Evolutionary conservation across 1,140 invertebrate species (phyloP).

Genomic region (Drosophila azteca): DNA sequence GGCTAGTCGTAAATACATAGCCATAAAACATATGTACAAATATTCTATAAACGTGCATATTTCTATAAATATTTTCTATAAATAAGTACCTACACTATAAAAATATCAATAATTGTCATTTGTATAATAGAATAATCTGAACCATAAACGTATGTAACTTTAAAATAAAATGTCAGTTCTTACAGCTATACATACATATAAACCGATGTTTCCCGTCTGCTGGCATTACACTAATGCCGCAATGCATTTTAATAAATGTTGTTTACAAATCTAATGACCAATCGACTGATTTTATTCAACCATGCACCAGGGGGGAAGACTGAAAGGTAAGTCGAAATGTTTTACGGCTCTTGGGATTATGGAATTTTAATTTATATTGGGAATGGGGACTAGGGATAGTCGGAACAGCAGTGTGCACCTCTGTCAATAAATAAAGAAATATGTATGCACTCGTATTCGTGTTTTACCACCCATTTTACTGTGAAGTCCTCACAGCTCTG

Average conservation of each 20-base stretch:
- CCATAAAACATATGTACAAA: too few species aligned
- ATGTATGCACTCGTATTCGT: too few species aligned
- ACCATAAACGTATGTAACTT: background rate
- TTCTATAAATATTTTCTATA: background rate
- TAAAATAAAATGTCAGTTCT: constrained; percentile 16
- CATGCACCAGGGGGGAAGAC: background rate
- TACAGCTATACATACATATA: constrained; percentile 9
- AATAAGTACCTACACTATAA: constrained; percentile 6
- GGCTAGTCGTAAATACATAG: constrained; percentile 1
- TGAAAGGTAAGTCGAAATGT: background rate
- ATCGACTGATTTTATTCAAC: background rate
- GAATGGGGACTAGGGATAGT: too few species aligned
- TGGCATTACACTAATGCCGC: background rate
- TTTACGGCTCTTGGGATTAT: too few species aligned
- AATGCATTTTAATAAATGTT: constrained; percentile 44
- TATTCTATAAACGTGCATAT: too few species aligned
- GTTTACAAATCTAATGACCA: constrained; percentile 27
- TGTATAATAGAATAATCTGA: constrained; percentile 18
- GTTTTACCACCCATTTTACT: too few species aligned
- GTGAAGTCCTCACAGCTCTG: too few species aligned
- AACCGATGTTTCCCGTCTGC: constrained; percentile 1
- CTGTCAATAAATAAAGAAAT: too few species aligned
- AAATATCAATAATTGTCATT: background rate
- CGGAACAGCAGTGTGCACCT: too few species aligned
- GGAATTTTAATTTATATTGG: too few species aligned